Conservation (phyloP, 2,888 invertebrate species). For the Rhingia rostrata region DNA sequence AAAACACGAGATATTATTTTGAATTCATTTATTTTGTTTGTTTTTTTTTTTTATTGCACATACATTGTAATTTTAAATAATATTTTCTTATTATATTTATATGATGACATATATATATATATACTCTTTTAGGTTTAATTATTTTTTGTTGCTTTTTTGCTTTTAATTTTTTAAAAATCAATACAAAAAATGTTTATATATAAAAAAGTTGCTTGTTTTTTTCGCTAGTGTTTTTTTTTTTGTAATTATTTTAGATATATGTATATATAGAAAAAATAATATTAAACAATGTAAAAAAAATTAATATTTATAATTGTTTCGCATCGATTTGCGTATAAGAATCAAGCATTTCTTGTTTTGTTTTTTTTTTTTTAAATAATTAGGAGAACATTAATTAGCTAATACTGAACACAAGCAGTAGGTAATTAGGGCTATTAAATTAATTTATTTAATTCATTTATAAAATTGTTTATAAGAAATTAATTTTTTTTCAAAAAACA, state of each 20-base stretch:
- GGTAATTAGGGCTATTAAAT: conserved; percentile 73
- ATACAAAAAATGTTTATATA: conserved; percentile 71
- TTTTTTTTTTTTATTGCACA: conserved; percentile 75
- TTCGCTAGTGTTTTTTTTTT: conserved; percentile 54
- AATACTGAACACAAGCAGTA: conserved; percentile 81
- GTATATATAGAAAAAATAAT: conserved; percentile 57
- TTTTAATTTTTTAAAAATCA: conserved; percentile 75
- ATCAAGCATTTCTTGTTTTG: conserved; percentile 77
- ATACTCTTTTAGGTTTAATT: conserved; percentile 38
- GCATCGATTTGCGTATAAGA: conserved; percentile 70
- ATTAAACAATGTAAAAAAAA: conserved; percentile 69
- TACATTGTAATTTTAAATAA: conserved; percentile 55
- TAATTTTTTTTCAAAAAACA: conserved; percentile 43
- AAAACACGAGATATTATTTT: conserved; percentile 76
- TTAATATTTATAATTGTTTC: conserved; percentile 42
- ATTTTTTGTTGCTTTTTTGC: conserved; percentile 26
- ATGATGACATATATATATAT: conserved; percentile 59
- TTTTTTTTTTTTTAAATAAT: conserved; percentile 75
- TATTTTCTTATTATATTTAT: conserved; percentile 54
- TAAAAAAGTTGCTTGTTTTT: conserved; percentile 64
- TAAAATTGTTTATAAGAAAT: conserved; percentile 47
- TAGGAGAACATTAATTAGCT: conserved; percentile 76
- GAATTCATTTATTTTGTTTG: conserved; percentile 77
- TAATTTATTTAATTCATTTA: conserved; percentile 63
- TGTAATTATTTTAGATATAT: conserved; percentile 65